These are phyloP conservation scores for Pycnomerus fuliginosus DNA, from an alignment of 2,888 invertebrate species.

Conservation along the genomic window DNA sequence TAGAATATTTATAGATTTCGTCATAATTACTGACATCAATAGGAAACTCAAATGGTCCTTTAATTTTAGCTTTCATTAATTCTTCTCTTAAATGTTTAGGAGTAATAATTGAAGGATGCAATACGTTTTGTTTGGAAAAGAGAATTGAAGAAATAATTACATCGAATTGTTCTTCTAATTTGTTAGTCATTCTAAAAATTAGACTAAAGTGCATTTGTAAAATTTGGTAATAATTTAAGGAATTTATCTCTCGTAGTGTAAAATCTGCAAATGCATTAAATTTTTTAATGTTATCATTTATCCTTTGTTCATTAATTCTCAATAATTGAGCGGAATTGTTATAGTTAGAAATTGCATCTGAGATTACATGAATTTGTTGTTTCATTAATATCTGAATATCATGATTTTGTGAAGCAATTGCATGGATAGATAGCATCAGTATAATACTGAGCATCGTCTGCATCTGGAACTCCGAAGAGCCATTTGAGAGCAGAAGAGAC, in stretches of 20 bases:
- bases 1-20: conserved; percentile 21
- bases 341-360: conserved; percentile 23
- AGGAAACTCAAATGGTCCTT: conserved; percentile 19
- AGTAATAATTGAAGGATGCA: conserved; percentile 25
- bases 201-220: not conserved
- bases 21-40: conserved; percentile 9
- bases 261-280: conserved; percentile 8
- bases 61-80: conserved; percentile 3
- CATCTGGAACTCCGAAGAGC: conserved; percentile 24
- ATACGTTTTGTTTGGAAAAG: conserved; percentile 26
- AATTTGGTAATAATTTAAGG: conserved; percentile 2
- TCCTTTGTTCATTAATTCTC: conserved; percentile 18
- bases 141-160: conserved; percentile 23
- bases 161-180: conserved; percentile 25
- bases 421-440: conserved; percentile 17
- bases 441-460: conserved; percentile 13
- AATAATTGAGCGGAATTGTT: conserved; percentile 19
- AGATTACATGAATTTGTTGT: conserved; percentile 26
- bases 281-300: conserved; percentile 10
- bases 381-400: conserved; percentile 21
- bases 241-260: conserved; percentile 1
- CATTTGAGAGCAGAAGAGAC: conserved; percentile 18
- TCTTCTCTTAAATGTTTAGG: conserved; percentile 14
- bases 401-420: conserved; percentile 13
- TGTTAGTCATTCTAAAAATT: conserved; percentile 9